Conservation (phyloP, 92 coral and sea anemone species). For the Epizoanthus stellaris region DNA sequence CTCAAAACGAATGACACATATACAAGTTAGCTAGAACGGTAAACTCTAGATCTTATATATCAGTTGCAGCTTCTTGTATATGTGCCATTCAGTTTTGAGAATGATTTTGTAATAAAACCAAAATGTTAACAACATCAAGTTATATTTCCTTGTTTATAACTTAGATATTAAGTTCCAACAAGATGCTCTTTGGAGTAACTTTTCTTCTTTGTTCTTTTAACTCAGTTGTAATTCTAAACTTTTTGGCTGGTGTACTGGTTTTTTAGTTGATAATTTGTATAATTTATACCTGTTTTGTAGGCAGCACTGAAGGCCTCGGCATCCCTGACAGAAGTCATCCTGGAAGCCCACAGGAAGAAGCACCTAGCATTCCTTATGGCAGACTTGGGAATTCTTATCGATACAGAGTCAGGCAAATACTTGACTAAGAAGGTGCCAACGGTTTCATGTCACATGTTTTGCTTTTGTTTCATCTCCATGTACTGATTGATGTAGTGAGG, state of each 20-base stretch:
- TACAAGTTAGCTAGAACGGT: neutral
- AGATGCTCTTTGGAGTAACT: too few species aligned
- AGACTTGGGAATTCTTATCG: conserved; percentile 91
- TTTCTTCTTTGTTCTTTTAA: too few species aligned
- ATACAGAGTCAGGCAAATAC: conserved; percentile 83
- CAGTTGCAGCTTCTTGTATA: too few species aligned
- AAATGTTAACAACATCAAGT: too few species aligned
- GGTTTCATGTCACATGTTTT: neutral
- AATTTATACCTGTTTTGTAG: conserved; percentile 37
- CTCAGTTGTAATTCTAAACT: too few species aligned
- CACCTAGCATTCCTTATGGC: conserved; percentile 99
- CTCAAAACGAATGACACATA: neutral
- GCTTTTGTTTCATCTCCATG: neutral
- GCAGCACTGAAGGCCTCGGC: conserved; percentile 91
- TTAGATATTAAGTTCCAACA: too few species aligned
- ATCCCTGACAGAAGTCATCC: conserved; percentile 92
- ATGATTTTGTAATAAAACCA: too few species aligned
- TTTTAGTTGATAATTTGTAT: neutral
- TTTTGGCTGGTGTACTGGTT: too few species aligned
- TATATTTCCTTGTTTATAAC: too few species aligned
- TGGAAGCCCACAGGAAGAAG: conserved; percentile 96
- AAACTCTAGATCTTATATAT: too few species aligned
- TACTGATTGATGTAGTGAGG: neutral
- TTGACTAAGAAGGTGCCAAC: conserved; percentile 74
- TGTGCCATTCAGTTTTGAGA: too few species aligned